A percentile compares a stretch with the other conserved stretches of the same genome.
These are phyloP conservation scores for Dendrolimus pini DNA, from an alignment of 2,888 invertebrate species.

Conservation along the genomic window DNA sequence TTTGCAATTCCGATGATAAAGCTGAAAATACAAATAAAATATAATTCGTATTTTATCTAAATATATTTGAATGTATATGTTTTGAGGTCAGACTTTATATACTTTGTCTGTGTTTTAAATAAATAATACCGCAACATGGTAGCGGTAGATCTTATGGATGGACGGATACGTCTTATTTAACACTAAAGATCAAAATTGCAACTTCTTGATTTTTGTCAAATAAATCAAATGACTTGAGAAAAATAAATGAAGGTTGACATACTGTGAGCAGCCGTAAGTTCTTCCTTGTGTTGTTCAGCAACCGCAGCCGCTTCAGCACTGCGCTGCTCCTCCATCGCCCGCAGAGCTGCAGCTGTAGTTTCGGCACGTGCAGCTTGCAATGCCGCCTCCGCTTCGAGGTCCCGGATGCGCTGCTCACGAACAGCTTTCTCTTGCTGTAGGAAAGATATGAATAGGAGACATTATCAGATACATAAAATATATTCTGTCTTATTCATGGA, in stretches of 20 bases:
- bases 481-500: too few species aligned
- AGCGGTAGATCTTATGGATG: too few species aligned
- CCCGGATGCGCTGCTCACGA: conserved; percentile 70
- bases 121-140: too few species aligned
- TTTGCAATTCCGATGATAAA: conserved; percentile 68
- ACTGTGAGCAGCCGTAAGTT: conserved; percentile 66
- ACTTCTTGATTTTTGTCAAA: too few species aligned
- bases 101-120: too few species aligned
- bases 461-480: background rate
- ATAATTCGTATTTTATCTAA: background rate
- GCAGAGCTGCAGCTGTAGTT: conserved; percentile 47
- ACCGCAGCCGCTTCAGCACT: conserved; percentile 40
- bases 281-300: conserved; percentile 59
- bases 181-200: too few species aligned
- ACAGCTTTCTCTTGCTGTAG: conserved; percentile 51
- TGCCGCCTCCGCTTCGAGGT: conserved; percentile 55
- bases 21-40: conserved; percentile 37
- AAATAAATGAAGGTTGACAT: conserved; percentile 10
- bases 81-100: background rate
- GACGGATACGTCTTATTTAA: too few species aligned
- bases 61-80: background rate
- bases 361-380: conserved; percentile 53
- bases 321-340: conserved; percentile 51
- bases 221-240: too few species aligned
- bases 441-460: background rate